phyloP scores from a whole-genome alignment of 2,888 invertebrate genomes.

The Mylabris sibirica region DNA sequence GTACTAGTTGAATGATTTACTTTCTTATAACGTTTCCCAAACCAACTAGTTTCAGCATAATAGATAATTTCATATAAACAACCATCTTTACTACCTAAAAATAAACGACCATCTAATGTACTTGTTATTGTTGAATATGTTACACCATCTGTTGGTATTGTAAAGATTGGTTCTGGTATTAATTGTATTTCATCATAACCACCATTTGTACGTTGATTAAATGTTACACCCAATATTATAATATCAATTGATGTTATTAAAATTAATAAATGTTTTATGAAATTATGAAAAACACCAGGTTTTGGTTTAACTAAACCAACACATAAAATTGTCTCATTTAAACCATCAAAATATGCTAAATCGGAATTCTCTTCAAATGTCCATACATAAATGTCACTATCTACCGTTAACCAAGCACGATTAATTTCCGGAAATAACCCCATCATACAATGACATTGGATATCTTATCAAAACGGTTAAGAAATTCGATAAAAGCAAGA shows the following conservation, averaged over 20 bases:
- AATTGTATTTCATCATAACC: slow-evolving; percentile 80
- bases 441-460: slow-evolving; percentile 96
- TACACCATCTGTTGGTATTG: slow-evolving; percentile 88
- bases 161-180: slow-evolving; percentile 93
- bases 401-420: slow-evolving; percentile 96
- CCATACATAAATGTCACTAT: slow-evolving; percentile 98
- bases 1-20: slow-evolving; percentile 91
- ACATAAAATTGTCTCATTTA: slow-evolving; percentile 92
- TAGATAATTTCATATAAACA: slow-evolving; percentile 94
- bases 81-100: slow-evolving; percentile 94
- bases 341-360: slow-evolving; percentile 95
- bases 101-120: slow-evolving; percentile 85
- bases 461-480: slow-evolving; percentile 67
- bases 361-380: slow-evolving; percentile 95
- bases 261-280: slow-evolving; percentile 90
- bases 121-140: slow-evolving; percentile 84
- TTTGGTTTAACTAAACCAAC: slow-evolving; percentile 92
- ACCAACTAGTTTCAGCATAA: slow-evolving; percentile 88
- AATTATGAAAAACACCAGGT: slow-evolving; percentile 84
- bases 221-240: slow-evolving; percentile 80
- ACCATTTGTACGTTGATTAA: slow-evolving; percentile 55
- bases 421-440: slow-evolving; percentile 96
- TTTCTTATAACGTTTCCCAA: slow-evolving; percentile 93
- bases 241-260: slow-evolving; percentile 96
- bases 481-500: slow-evolving; percentile 30